Evolutionary conservation across 1,140 invertebrate species (phyloP), one percentile per base, ranked within the genome.

Genomic region (Drosophila serrata): DNA sequence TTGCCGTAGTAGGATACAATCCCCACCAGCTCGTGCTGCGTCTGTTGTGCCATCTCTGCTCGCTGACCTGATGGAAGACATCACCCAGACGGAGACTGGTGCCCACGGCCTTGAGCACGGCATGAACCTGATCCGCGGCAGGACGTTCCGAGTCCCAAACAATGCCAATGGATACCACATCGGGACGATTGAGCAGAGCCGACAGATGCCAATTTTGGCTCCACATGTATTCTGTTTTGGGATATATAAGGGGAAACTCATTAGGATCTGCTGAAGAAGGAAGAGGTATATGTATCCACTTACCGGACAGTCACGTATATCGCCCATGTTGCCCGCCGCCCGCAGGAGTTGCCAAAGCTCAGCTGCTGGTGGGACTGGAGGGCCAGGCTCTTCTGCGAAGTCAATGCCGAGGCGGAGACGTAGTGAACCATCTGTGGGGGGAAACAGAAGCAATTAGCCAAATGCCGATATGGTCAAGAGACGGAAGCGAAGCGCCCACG

Each of bases 1-100:
- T 99, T 99, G 46, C 98, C 98, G 91, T 99, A 99, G 93, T 99
- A 99, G 29, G 98, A 98, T 15, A 99, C 98, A 31, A 99, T 95
- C 9, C 98, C 98, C 40, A 99, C 98, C 49, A 99, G 94, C 77
- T 98, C 95, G 91, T 99, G 97, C 42, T 96, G 95, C 1, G 96
- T 96, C 42, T 95, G 94, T 17, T 95, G 95, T 17, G 96, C 95
- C 97, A 97, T 43, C 95, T 93, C 48, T 95, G 95, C 86, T 98
- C 97, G 35, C 97, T 95, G 19, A 98, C 97, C 39, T 96, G 96
- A 87, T 98, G 97, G 92, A 98, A 99, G 59, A 98, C 97, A 90
- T 99, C 97, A 22, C 95, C 95, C 4, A 99, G 93, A 0, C 95
- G 93, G 7, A 99, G 94, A 29, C 95, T 95, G 1, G 97, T 98